Percentiles rank a stretch among this genome's conserved stretches.
Conservation (phyloP, 2,888 invertebrate genomes). For the Cryptocheilus praepositus region DNA sequence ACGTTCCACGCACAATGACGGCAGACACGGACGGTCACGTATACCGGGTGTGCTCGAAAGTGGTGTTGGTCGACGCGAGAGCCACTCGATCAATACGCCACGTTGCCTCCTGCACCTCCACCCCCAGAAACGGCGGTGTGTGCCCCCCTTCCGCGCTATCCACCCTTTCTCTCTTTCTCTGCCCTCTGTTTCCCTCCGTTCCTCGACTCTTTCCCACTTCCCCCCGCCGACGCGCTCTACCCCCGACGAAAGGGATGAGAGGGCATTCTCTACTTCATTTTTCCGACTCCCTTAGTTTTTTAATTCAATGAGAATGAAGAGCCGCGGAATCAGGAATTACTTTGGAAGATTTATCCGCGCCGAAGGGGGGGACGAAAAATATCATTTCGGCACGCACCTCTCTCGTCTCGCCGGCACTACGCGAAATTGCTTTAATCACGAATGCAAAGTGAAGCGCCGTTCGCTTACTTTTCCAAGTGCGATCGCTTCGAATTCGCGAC, state of each 20-base stretch:
- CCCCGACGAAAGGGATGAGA: slow-evolving; percentile 49
- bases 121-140: slow-evolving; percentile 50
- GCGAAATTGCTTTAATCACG: too few species aligned
- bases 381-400: too few species aligned
- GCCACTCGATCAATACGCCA: slow-evolving; percentile 75
- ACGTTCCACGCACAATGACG: slow-evolving; percentile 30
- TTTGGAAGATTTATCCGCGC: too few species aligned
- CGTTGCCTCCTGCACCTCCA: slow-evolving; percentile 70
- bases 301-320: too few species aligned
- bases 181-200: slow-evolving; percentile 23
- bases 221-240: slow-evolving; percentile 46
- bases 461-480: too few species aligned
- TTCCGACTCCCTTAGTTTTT: too few species aligned
- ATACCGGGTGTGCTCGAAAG: slow-evolving; percentile 46
- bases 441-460: too few species aligned
- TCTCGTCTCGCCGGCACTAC: too few species aligned
- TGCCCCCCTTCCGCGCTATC: slow-evolving; percentile 33
- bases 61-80: slow-evolving; percentile 65
- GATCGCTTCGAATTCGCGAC: too few species aligned
- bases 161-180: slow-evolving; percentile 21
- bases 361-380: too few species aligned
- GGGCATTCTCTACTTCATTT: slow-evolving; percentile 19
- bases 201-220: slow-evolving; percentile 29
- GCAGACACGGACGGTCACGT: slow-evolving; percentile 50
- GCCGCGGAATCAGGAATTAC: too few species aligned